Evolutionary conservation across 1,140 invertebrate genomes (phyloP).

Genomic region (Heliconius nattereri): DNA sequence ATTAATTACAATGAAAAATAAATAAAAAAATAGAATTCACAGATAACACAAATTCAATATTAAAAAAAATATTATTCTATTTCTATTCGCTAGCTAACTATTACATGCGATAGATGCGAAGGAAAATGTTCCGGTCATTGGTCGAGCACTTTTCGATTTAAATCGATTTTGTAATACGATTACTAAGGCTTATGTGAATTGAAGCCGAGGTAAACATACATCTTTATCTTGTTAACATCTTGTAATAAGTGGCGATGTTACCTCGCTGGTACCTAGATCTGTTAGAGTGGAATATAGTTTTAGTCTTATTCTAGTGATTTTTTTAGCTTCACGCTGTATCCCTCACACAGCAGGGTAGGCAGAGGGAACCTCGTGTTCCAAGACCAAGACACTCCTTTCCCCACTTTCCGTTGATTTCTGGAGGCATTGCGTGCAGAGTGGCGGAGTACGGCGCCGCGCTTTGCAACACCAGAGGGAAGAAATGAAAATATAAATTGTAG

Average conservation of each 20-base stretch:
- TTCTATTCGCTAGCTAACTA: conserved; percentile 17
- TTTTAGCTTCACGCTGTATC: no score
- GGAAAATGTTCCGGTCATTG: conserved; percentile 23
- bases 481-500: no score
- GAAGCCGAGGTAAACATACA: conserved; percentile 16
- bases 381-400: no score
- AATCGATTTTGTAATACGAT: conserved; percentile 33
- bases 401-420: no score
- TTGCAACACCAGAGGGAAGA: no score
- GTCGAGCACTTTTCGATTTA: conserved; percentile 29
- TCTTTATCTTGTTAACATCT: conserved; percentile 28
- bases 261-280: not conserved
- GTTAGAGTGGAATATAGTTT: no score
- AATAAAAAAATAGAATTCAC: not conserved
- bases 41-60: not conserved
- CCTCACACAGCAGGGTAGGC: no score
- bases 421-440: no score
- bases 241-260: conserved; percentile 12
- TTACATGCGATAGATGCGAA: conserved; percentile 17
- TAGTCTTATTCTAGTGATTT: no score
- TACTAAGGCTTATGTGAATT: conserved; percentile 20
- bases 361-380: no score
- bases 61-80: not conserved
- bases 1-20: not conserved
- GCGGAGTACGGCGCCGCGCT: no score